phyloP scores from a whole-genome alignment of 1,140 invertebrate genomes.

The Conus ventricosus region DNA sequence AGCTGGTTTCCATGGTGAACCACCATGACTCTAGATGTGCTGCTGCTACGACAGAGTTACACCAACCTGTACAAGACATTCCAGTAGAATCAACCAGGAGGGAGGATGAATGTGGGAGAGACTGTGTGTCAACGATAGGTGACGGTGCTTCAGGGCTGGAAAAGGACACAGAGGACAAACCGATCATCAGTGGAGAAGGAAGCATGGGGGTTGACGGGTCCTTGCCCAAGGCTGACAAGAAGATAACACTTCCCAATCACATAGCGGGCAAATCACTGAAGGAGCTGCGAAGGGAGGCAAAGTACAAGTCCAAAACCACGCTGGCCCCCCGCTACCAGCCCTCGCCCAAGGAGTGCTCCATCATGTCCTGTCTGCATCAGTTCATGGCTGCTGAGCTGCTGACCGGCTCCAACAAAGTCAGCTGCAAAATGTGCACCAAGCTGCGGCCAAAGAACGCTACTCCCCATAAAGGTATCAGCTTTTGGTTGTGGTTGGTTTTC shows the following conservation, averaged over 20 bases:
- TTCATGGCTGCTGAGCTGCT: slow-evolving; percentile 93
- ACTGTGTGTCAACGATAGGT: background rate
- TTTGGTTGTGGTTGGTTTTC: too few relatives aligned
- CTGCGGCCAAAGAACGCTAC: slow-evolving; percentile 44
- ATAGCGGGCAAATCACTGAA: background rate
- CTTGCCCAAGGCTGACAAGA: background rate
- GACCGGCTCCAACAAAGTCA: slow-evolving; percentile 93
- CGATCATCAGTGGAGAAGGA: too few relatives aligned
- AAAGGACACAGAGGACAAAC: background rate
- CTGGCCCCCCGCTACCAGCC: slow-evolving; percentile 80
- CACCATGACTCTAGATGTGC: too few relatives aligned
- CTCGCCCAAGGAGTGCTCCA: slow-evolving; percentile 85
- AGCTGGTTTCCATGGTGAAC: background rate
- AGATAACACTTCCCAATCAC: background rate
- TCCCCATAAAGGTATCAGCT: background rate
- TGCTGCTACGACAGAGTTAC: too few relatives aligned
- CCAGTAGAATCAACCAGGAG: background rate
- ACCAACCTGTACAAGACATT: background rate
- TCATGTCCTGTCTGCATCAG: slow-evolving; percentile 89
- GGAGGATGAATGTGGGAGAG: background rate
- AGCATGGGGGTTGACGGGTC: background rate
- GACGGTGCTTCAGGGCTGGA: background rate
- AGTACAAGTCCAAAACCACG: slow-evolving; percentile 53
- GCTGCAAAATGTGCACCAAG: slow-evolving; percentile 91
- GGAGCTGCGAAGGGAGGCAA: slow-evolving; percentile 51